Evolutionary conservation across 2,888 invertebrate species (phyloP).

Genomic region (Junonia oenone): DNA sequence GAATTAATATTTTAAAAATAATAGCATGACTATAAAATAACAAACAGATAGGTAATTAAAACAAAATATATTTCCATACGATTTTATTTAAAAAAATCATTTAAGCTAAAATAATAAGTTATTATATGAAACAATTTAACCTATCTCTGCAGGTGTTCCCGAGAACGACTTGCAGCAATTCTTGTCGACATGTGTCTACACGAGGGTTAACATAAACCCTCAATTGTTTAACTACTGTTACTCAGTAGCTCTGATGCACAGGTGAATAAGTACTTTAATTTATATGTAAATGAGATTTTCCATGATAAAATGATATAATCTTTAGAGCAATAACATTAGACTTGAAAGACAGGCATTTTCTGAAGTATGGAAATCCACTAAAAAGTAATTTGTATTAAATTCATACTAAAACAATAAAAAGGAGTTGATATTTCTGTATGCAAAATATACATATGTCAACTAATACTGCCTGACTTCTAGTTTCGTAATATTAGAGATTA

Average conservation of each 20-base stretch:
- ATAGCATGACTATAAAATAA: too few relatives aligned
- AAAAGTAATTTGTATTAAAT: too few relatives aligned
- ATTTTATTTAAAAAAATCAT: neutral
- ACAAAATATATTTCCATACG: constrained; percentile 21
- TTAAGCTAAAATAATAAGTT: constrained; percentile 4
- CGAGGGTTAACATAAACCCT: constrained; percentile 87
- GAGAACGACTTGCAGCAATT: constrained; percentile 80
- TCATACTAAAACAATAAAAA: too few relatives aligned
- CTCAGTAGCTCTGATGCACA: constrained; percentile 87
- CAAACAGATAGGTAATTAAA: neutral
- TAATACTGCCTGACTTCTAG: too few relatives aligned
- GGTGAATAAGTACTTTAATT: constrained; percentile 43
- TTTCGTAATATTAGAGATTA: too few relatives aligned
- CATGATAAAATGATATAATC: too few relatives aligned
- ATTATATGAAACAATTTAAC: constrained; percentile 18
- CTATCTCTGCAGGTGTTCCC: constrained; percentile 48
- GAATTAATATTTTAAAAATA: neutral
- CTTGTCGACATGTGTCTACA: constrained; percentile 83
- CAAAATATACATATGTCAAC: too few relatives aligned
- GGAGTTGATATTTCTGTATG: too few relatives aligned
- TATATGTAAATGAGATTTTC: too few relatives aligned
- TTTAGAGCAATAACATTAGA: too few relatives aligned
- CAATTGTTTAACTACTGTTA: constrained; percentile 89
- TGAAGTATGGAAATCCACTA: too few relatives aligned
- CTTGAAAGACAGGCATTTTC: too few relatives aligned